Evolutionary conservation across 2,113 vertebrate species (phyloP).

Genomic region (Lophura nycthemera): DNA sequence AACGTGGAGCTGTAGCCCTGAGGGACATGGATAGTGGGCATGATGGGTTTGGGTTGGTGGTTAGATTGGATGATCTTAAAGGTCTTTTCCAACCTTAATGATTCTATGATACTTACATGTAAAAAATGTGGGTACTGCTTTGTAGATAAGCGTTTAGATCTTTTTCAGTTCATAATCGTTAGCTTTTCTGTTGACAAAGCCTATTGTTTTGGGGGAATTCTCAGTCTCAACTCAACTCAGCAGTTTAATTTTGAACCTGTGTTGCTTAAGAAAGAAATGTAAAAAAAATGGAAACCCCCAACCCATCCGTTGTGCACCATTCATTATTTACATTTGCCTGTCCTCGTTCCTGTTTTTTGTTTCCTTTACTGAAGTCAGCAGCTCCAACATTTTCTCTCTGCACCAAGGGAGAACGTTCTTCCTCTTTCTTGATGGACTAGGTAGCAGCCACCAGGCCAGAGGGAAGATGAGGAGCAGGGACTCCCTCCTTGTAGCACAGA

Average conservation of each 20-base stretch:
- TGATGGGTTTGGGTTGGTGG: no score
- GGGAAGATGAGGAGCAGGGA: not conserved
- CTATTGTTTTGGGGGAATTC: not conserved
- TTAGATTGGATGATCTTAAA: no score
- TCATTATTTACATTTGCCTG: not conserved
- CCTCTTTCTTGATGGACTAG: not conserved
- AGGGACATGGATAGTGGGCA: no score
- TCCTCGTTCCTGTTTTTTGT: not conserved
- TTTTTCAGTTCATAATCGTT: not conserved
- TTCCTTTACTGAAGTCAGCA: not conserved
- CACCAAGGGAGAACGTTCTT: not conserved
- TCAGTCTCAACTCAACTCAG: not conserved
- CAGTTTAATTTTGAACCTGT: not conserved
- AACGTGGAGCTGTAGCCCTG: no score
- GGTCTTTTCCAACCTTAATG: no score
- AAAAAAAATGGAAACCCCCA: accelerated
- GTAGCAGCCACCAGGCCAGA: not conserved
- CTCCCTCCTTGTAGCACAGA: not conserved
- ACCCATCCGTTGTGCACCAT: not conserved
- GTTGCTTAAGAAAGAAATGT: not conserved
- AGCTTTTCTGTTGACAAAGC: not conserved
- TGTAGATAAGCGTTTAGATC: not conserved
- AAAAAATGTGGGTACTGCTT: not conserved
- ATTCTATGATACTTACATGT: not conserved
- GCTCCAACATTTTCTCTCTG: not conserved